phyloP scores from a whole-genome alignment of 2,113 vertebrate genomes.

The Bettongia penicillata region DNA sequence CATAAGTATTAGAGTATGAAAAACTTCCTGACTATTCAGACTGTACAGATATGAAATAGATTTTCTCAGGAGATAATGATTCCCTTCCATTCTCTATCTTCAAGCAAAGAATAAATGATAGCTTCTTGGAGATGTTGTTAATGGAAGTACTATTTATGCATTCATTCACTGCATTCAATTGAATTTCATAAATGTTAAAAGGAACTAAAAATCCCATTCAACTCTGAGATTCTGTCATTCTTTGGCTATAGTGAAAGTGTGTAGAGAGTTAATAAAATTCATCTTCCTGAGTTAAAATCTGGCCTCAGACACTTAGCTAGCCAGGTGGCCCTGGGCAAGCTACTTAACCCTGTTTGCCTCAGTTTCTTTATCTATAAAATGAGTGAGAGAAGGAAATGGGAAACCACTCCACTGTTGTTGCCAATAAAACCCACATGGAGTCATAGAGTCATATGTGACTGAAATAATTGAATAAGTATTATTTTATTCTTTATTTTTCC shows the following conservation, averaged over 20 bases:
- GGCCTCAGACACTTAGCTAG: too few relatives aligned
- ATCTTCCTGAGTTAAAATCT: too few relatives aligned
- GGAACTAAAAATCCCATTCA: not conserved
- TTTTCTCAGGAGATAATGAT: too few relatives aligned
- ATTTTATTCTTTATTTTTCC: not conserved
- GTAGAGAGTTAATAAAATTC: too few relatives aligned
- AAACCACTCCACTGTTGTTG: too few relatives aligned
- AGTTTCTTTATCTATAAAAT: too few relatives aligned
- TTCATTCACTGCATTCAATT: not conserved
- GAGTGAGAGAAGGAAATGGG: too few relatives aligned
- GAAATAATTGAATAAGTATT: too few relatives aligned
- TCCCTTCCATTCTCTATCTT: not conserved
- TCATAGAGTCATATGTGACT: too few relatives aligned
- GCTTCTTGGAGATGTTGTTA: not conserved
- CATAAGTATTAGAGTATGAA: not conserved
- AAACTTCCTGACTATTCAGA: not conserved
- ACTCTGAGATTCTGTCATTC: not conserved
- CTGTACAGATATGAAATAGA: not conserved
- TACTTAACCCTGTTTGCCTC: too few relatives aligned
- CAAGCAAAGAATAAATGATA: not conserved
- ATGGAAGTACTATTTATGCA: not conserved
- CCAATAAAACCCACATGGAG: too few relatives aligned
- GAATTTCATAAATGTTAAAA: not conserved
- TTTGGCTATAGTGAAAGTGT: not conserved
- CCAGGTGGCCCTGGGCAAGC: too few relatives aligned